Percentiles rank a stretch among this genome's conserved stretches.
phyloP scores from a whole-genome alignment of 2,797 vertebrate species.

The Acridotheres tristis region DNA sequence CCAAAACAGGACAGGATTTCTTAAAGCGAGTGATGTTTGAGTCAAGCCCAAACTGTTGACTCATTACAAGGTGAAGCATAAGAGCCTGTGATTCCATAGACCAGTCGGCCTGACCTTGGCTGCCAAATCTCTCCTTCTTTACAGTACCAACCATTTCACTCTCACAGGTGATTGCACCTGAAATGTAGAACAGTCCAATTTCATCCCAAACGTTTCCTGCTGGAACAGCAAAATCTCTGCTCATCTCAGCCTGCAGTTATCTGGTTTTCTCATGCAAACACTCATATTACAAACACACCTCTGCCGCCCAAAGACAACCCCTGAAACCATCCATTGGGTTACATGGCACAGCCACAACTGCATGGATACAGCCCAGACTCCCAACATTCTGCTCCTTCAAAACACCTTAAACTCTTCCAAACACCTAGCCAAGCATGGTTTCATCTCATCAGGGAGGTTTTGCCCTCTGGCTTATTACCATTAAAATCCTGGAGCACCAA shows the following conservation, averaged over 20 bases:
- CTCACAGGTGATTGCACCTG: background rate
- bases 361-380: accelerated
- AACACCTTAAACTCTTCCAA: background rate
- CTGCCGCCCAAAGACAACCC: background rate
- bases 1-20: background rate
- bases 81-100: background rate
- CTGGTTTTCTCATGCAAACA: background rate
- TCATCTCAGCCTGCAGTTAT: background rate
- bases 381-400: background rate
- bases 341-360: background rate
- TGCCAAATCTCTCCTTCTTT: background rate
- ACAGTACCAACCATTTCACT: background rate
- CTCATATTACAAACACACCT: background rate
- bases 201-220: background rate
- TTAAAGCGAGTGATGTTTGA: background rate
- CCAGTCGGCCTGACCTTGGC: background rate
- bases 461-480: conserved; percentile 20
- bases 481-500: conserved; percentile 48
- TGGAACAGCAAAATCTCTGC: background rate
- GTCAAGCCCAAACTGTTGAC: background rate
- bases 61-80: background rate
- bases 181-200: background rate
- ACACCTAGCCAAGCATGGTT: background rate
- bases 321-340: background rate
- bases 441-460: conserved; percentile 10